Conservation (phyloP, 2,888 invertebrate species). For the Dione juno region DNA sequence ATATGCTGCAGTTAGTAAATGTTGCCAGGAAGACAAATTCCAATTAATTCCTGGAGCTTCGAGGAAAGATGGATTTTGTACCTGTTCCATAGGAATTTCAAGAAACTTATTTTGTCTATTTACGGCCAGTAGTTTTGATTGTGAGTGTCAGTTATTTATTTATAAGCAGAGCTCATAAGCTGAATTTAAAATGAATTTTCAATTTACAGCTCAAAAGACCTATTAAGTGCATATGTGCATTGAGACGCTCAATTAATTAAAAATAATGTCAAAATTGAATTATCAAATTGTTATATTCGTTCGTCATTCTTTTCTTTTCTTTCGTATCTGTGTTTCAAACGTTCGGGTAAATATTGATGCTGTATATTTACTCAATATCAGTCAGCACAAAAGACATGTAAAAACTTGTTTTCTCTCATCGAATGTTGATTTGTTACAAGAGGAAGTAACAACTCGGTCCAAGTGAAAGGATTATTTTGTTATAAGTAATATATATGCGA, state of each 20-base stretch:
- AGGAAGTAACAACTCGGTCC: constrained; percentile 30
- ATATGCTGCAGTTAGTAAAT: no score
- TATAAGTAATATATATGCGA: neutral
- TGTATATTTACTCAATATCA: constrained; percentile 8
- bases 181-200: no score
- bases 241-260: neutral
- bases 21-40: no score
- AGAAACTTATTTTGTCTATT: no score
- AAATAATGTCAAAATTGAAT: neutral
- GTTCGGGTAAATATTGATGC: constrained; percentile 14
- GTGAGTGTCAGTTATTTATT: no score
- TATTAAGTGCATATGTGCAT: no score
- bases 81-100: no score
- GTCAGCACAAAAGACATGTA: constrained; percentile 25
- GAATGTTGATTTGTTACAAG: constrained; percentile 44
- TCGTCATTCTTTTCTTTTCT: neutral
- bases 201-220: no score
- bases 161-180: no score
- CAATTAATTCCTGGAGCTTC: no score
- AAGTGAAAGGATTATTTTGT: constrained; percentile 26
- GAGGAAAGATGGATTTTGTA: no score
- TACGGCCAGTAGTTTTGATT: no score
- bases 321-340: neutral
- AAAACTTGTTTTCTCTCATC: constrained; percentile 42
- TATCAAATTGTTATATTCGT: neutral